These are phyloP conservation scores for Neelides sp. DNA, from an alignment of 1,140 invertebrate species.

Conservation along the genomic window DNA sequence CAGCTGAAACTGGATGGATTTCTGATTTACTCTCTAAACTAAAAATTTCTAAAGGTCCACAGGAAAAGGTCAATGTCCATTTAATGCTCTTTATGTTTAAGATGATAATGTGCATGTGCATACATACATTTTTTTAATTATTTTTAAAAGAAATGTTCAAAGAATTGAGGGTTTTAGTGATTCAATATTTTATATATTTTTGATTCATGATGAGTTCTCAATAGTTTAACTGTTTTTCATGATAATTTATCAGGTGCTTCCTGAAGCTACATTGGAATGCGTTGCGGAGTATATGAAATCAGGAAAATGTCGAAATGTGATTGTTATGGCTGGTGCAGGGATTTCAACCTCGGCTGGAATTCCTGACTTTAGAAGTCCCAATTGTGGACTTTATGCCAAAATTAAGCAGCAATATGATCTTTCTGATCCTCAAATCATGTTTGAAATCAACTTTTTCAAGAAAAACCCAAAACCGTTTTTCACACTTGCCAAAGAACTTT, in stretches of 20 bases:
- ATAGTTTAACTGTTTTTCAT: no score
- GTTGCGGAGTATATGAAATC: conserved; percentile 57
- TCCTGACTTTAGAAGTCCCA: conserved; percentile 83
- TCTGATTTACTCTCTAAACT: no score
- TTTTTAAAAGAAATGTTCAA: no score
- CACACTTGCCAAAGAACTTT: conserved; percentile 68
- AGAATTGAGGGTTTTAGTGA: no score
- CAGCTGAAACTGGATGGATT: no score
- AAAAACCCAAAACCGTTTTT: conserved; percentile 77
- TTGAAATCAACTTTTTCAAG: conserved; percentile 73
- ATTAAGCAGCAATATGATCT: conserved; percentile 74
- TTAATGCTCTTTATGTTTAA: no score
- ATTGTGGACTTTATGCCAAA: conserved; percentile 82
- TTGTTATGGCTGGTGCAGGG: conserved; percentile 85
- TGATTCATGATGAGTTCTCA: no score
- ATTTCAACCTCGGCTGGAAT: conserved; percentile 92
- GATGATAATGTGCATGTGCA: no score
- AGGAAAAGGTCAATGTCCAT: no score
- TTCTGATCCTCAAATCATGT: conserved; percentile 87
- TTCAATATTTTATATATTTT: no score
- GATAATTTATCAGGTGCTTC: conserved; percentile 41
- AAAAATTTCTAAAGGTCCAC: no score
- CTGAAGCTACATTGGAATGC: conserved; percentile 50
- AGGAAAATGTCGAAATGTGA: conserved; percentile 67
- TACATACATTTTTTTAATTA: no score